A percentile compares a stretch with the other conserved stretches of the same genome.
phyloP scores from a whole-genome alignment of 92 coral and sea anemone genomes.

The Phymanthus crucifer region DNA sequence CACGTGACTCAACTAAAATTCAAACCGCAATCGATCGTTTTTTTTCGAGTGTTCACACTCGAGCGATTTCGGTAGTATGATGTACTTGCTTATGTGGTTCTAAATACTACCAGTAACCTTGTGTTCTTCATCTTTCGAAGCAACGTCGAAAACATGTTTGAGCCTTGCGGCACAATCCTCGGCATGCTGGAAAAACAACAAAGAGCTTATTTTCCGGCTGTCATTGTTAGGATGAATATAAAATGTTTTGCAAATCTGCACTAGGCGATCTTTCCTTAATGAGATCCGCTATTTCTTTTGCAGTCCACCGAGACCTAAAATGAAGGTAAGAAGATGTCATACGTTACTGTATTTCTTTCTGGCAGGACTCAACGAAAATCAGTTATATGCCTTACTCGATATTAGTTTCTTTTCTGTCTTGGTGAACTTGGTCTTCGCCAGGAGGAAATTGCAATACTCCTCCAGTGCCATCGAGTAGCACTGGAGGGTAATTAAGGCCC shows the following conservation, averaged over 20 bases:
- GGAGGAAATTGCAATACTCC: slow-evolving; percentile 1
- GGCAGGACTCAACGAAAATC: background rate
- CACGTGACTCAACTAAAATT: no score
- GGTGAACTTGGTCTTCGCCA: no score
- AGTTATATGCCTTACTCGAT: background rate
- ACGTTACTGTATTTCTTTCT: background rate
- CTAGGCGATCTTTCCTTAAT: background rate
- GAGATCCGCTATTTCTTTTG: no score
- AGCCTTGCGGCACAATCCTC: slow-evolving; percentile 1
- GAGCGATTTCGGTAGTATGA: no score
- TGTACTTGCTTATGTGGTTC: background rate
- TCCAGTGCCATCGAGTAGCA: slow-evolving; percentile 18
- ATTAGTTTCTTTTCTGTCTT: background rate
- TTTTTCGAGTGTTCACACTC: no score
- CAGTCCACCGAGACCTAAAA: background rate
- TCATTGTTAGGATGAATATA: background rate
- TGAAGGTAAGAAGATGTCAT: background rate
- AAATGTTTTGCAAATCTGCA: background rate
- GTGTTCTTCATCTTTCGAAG: background rate
- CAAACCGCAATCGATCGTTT: no score
- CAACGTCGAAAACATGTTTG: background rate
- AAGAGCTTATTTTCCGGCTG: no score
- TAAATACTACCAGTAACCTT: background rate
- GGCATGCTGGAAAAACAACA: slow-evolving; percentile 11
- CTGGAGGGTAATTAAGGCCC: slow-evolving; percentile 12